Percentiles rank a stretch among this genome's conserved stretches.
phyloP scores from a whole-genome alignment of 2,113 vertebrate species.

The Corythornis vintsioides region DNA sequence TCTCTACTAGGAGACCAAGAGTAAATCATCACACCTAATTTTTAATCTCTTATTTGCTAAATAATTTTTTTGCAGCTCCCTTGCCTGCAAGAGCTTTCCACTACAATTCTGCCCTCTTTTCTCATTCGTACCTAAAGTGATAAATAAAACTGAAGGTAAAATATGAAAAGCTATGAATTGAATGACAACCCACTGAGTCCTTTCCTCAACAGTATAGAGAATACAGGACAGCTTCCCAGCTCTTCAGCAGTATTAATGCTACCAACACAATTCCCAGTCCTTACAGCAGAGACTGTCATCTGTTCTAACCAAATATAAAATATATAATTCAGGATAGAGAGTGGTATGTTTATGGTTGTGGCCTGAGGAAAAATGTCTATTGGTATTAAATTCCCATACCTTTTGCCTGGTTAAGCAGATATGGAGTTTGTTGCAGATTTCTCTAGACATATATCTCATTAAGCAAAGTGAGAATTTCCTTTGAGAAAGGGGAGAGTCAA shows the following conservation, averaged over 20 bases:
- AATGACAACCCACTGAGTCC: background rate
- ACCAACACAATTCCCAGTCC: background rate
- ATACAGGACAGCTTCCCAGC: background rate
- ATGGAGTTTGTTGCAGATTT: background rate
- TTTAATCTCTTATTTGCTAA: background rate
- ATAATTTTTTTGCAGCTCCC: background rate
- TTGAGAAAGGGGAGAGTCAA: background rate
- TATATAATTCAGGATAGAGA: background rate
- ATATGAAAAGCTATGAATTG: background rate
- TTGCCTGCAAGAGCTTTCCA: background rate
- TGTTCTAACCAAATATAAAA: conserved; percentile 4
- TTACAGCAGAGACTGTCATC: background rate
- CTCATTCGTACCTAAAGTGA: background rate
- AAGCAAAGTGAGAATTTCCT: background rate
- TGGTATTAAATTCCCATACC: background rate
- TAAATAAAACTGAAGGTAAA: background rate
- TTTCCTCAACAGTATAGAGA: background rate
- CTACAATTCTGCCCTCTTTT: background rate
- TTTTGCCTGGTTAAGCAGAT: conserved; percentile 7
- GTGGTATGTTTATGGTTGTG: background rate
- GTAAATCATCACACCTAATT: background rate
- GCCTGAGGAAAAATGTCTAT: background rate
- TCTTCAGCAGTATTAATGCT: background rate
- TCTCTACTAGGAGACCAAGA: background rate
- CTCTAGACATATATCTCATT: background rate